A percentile compares a stretch with the other conserved stretches of the same genome.
Conservation (phyloP, 2,888 invertebrate genomes). For the Ceraclea dissimilis region DNA sequence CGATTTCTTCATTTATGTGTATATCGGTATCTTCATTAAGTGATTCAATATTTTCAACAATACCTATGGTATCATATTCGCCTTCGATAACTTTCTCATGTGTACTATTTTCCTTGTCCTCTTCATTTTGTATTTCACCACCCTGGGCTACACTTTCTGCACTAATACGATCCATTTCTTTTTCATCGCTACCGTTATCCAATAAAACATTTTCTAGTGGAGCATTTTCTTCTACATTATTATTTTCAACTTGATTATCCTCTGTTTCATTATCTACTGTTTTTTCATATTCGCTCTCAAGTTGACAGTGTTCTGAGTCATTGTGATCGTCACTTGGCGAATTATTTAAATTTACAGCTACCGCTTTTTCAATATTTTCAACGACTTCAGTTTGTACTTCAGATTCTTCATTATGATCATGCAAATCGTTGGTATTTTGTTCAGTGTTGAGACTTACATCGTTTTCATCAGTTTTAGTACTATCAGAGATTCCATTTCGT, state of each 20-base stretch:
- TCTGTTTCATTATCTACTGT: background rate
- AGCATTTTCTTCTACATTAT: no score
- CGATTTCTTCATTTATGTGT: no score
- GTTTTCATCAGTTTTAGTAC: background rate
- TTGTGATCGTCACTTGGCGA: conserved; percentile 1
- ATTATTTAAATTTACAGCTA: no score
- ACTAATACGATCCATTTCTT: no score
- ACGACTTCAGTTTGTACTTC: background rate
- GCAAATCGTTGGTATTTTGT: background rate
- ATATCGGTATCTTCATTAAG: no score
- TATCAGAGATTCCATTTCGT: no score
- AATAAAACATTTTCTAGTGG: no score
- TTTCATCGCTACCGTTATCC: no score
- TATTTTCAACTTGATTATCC: background rate
- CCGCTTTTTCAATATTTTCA: background rate
- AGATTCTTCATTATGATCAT: background rate
- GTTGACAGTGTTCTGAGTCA: background rate
- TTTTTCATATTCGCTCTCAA: background rate
- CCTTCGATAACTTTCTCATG: background rate
- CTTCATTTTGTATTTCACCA: background rate
- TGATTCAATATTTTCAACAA: background rate
- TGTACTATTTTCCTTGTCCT: background rate
- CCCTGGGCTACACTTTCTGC: no score
- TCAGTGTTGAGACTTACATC: background rate
- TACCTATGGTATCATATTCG: background rate